Evolutionary conservation across 64 coral and sea anemone species (phyloP), one percentile per base, ranked within the genome.

Genomic region (Hydrozoanthus tunicans): DNA sequence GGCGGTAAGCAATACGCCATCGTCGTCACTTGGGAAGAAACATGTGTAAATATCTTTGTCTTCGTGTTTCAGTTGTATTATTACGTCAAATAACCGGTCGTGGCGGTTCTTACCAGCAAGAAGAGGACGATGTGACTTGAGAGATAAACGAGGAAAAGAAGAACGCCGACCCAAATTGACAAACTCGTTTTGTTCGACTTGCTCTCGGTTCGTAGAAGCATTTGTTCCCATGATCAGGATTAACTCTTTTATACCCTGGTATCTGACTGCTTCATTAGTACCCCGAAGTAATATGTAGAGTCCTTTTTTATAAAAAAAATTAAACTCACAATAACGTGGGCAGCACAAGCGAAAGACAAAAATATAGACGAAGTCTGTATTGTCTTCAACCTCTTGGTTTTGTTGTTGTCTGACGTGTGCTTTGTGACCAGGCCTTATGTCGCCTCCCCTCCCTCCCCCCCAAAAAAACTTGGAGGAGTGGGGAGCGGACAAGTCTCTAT

Each of bases 21-120:
- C 95, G n/a, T 97, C 95, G 11, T 97, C 95, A 53, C 95, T 97
- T 0, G 95, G 95, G 68, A 97, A 97, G 81, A 91, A 97, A 82
- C 95, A 97, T 10, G 92, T 91, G 66, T 97, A 97, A 71, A 97
- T 97, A 63, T 97, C 95, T 80, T 97, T 97, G 82, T 97, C 95
- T 89, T 97, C 95, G 55, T 97, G 95, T 89, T 97, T 97, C 23
- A 97, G 73, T 12, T 97, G 95, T 90, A 97, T 97, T 9, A 97
- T 92, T 43, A 97, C 92, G 12, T 97, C 95, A 79, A 93, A 97
- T 20, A 94, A 58, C 77, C 89, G 77, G 32, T 94, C 89, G 74
- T 92, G 90, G 58, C 89, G 89, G 79, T 91, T 91, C 67, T 88
- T 80, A 5, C 79, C 55, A 4, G 89, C 78, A 4, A 97, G 54